Conservation (phyloP, 2,113 vertebrate species). For the Aegotheles bennettii region DNA sequence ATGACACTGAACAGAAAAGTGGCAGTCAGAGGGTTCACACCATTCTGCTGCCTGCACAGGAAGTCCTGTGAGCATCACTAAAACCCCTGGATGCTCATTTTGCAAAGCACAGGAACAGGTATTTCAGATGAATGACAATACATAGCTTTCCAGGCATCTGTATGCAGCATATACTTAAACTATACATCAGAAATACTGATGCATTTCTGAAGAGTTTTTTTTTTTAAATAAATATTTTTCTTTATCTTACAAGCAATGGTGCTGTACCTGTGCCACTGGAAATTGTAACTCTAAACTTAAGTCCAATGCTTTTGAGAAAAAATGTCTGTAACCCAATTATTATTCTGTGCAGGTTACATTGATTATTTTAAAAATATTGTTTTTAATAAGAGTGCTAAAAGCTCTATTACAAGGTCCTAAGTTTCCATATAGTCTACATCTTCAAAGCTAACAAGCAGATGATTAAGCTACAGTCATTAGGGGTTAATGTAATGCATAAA, state of each 20-base stretch:
- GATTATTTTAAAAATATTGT: not conserved
- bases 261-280: not conserved
- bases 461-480: not conserved
- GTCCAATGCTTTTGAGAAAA: not conserved
- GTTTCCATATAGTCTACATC: not conserved
- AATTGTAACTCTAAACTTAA: not conserved
- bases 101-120: not conserved
- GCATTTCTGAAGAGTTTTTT: not conserved
- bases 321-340: not conserved
- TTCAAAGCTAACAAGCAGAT: not conserved
- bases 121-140: not conserved
- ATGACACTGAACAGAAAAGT: not conserved
- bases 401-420: not conserved
- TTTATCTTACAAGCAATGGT: not conserved
- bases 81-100: not conserved
- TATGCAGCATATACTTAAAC: not conserved
- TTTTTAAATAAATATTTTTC: too few species aligned
- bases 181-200: not conserved
- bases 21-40: not conserved
- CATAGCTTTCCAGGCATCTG: not conserved
- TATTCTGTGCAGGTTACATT: not conserved
- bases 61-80: not conserved
- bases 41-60: fast-evolving
- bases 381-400: not conserved
- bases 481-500: not conserved